Base-by-base conservation (phyloP, 2,888 invertebrate species). In the Portevinia maculata region DNA sequence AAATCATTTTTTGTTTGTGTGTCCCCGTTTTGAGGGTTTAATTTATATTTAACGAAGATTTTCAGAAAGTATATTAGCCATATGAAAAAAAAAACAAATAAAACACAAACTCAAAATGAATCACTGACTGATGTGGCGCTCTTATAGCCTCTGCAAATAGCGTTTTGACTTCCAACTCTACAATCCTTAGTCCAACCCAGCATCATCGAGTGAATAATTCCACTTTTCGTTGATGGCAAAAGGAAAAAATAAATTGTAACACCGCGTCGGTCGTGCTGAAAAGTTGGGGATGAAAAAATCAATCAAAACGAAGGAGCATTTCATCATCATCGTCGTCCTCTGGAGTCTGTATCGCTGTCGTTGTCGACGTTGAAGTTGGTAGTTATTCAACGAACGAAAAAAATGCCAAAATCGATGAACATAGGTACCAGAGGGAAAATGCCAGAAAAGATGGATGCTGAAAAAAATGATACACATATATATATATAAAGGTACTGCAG, bases 41-140 rank as follows among this genome's bases (percentile, higher is more conserved):
- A 83, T 83, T 78, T 78, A 73, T 83, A 65, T 83, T 78, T 83
- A 78, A 83, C 83, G 71, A 78, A n/a, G 83, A 83, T 83, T 83
- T 44, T 69, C 60, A 50, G 46, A 46, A 44, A 32, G 52, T 62
- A 78, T 73, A 83, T 83, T 78, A 83, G 73, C 83, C 71, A 24
- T 67, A 78, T 71, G 50, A 67, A 11, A 44, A 34, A 19, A 24
- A 41, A 39, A 34, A 52, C 9, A 41, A 32, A 17, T n/a, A 9
- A 28, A 46, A 67, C 50, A 32, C 57, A 50, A 17, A 30, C 19
- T 44, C 52, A 53, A 75, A 64, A 41, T 46, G 41, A 59, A 65
- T 46, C 70, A 64, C 34, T 30, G 39, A 8, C 48, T 28, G 17
- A 30, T 76, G 55, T n/a, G 57, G 32, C 11, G 19, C 44, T 15